Percentiles rank a stretch among this genome's conserved stretches.
Conservation (phyloP, 2,113 vertebrate genomes). For the Elephantulus edwardii region DNA sequence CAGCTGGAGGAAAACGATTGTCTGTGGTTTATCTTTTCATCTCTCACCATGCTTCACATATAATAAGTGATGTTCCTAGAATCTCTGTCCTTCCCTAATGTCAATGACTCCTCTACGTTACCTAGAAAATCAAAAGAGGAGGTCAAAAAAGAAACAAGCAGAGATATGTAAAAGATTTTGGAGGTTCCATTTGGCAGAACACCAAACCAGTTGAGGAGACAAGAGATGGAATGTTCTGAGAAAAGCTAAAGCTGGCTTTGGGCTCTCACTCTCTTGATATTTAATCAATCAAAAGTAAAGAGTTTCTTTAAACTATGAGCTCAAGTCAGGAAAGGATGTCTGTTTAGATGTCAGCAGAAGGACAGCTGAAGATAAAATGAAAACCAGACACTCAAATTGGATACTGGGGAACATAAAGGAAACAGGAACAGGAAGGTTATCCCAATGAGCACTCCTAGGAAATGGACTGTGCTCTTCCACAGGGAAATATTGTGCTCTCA, state of each 20-base stretch:
- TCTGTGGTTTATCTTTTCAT: conserved; percentile 25
- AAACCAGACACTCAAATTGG: not conserved
- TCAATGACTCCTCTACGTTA: not conserved
- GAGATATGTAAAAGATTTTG: not conserved
- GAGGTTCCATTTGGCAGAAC: not conserved
- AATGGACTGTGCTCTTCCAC: not conserved
- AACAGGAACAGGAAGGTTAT: not conserved
- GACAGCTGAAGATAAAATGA: not conserved
- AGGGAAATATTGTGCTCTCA: not conserved
- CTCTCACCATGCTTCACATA: not conserved
- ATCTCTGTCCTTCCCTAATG: not conserved
- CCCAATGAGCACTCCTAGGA: not conserved
- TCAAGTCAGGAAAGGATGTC: not conserved
- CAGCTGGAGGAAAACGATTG: not conserved
- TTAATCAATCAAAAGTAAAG: not conserved
- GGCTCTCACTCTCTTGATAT: not conserved
- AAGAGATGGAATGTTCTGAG: not conserved
- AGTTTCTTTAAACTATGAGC: not conserved
- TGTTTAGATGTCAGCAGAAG: not conserved
- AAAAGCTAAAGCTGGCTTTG: not conserved
- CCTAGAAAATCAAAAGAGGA: not conserved
- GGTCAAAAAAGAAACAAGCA: not conserved
- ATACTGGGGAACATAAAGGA: not conserved
- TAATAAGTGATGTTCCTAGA: conserved; percentile 10
- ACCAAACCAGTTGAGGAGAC: not conserved